phyloP scores from a whole-genome alignment of 2,797 vertebrate species.

The Harpagifer antarcticus region DNA sequence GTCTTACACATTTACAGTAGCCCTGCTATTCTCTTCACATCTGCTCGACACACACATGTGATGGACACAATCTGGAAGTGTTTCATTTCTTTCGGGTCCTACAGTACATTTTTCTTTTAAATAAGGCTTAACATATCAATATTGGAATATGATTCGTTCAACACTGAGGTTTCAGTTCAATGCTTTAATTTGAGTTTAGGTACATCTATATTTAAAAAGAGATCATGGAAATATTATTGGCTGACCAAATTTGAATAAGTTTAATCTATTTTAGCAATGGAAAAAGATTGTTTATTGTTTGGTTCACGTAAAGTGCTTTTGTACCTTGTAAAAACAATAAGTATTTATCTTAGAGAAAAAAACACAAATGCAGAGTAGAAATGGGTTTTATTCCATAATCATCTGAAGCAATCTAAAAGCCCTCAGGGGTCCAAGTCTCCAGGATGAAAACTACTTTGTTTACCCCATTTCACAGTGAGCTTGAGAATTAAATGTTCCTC shows the following conservation, averaged over 20 bases:
- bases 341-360: background rate
- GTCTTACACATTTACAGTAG: slow-evolving; percentile 12
- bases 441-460: slow-evolving; percentile 25
- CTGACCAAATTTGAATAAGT: background rate
- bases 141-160: background rate
- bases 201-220: background rate
- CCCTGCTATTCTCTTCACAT: background rate
- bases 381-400: slow-evolving; percentile 10
- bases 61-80: background rate
- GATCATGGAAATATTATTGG: background rate
- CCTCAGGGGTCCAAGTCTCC: slow-evolving; percentile 11
- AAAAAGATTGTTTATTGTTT: background rate
- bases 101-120: background rate
- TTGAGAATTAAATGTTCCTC: background rate
- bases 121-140: background rate
- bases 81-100: background rate
- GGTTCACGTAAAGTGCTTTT: background rate
- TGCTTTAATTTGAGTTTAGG: background rate
- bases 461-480: slow-evolving; percentile 22
- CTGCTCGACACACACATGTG: background rate
- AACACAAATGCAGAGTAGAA: background rate
- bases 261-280: background rate
- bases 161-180: background rate
- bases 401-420: slow-evolving; percentile 25
- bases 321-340: background rate